phyloP scores from a whole-genome alignment of 2,113 vertebrate genomes.

The Helogale parvula region DNA sequence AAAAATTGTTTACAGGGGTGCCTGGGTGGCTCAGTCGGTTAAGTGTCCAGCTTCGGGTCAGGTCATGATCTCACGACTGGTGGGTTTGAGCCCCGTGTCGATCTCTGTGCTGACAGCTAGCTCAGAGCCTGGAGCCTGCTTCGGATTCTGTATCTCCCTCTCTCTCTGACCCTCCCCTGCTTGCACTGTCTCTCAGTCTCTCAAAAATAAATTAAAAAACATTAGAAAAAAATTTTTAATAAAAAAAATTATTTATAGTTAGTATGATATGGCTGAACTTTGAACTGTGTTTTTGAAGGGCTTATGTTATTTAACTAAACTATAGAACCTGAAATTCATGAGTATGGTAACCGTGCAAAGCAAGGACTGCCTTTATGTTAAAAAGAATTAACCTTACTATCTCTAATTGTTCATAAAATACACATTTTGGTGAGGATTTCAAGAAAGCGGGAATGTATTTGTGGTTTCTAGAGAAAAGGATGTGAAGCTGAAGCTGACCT shows the following conservation, averaged over 20 bases:
- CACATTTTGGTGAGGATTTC: background rate
- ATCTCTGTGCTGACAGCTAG: too few species aligned
- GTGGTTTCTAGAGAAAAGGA: background rate
- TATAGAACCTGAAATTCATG: constrained; percentile 3
- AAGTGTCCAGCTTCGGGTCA: too few species aligned
- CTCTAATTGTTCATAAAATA: background rate
- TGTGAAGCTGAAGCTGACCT: background rate
- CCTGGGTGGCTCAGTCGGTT: too few species aligned
- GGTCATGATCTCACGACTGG: too few species aligned
- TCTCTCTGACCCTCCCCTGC: too few species aligned
- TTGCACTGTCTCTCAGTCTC: too few species aligned
- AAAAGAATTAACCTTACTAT: background rate
- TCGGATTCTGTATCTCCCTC: too few species aligned
- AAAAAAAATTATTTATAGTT: background rate
- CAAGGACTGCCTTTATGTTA: background rate
- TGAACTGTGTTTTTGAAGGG: background rate
- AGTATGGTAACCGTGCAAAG: background rate
- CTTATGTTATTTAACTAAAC: background rate
- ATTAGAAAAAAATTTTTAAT: too few species aligned
- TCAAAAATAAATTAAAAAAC: too few species aligned
- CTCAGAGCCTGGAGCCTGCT: too few species aligned
- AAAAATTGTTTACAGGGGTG: too few species aligned
- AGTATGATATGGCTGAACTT: background rate
- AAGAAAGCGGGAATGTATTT: background rate
- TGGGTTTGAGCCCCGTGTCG: too few species aligned